These are phyloP conservation scores for Cyprinodon variegatus DNA, from an alignment of 2,113 vertebrate genomes.

Conservation along the genomic window DNA sequence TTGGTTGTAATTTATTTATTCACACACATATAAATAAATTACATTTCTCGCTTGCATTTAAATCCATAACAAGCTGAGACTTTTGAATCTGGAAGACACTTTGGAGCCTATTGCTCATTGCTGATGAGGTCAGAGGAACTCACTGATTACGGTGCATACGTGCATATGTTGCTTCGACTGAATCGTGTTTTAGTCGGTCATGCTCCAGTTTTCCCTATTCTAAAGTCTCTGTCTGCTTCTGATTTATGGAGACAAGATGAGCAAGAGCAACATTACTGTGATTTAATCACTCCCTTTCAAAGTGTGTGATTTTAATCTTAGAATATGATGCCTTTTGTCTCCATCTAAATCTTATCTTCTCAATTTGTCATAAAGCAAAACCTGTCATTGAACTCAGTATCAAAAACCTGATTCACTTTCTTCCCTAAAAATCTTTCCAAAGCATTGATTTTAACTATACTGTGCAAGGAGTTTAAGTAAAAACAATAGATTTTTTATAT, in stretches of 20 bases:
- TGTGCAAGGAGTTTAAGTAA: not conserved
- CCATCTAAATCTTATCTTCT: conserved; percentile 25
- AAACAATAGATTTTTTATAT: not conserved
- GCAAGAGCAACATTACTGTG: conserved; percentile 29
- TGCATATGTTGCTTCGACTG: not conserved
- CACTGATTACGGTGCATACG: not conserved
- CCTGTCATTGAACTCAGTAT: not conserved
- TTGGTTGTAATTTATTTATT: conserved; percentile 97
- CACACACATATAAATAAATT: conserved; percentile 83
- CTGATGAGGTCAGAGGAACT: not conserved
- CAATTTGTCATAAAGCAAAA: conserved; percentile 33
- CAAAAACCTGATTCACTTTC: conserved; percentile 10
- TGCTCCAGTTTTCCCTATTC: conserved; percentile 47
- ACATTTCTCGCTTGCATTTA: conserved; percentile 56
- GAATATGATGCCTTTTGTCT: conserved; percentile 37
- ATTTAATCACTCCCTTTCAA: conserved; percentile 28
- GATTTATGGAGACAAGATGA: conserved; percentile 37
- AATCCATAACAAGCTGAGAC: conserved; percentile 37
- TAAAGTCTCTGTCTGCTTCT: conserved; percentile 35
- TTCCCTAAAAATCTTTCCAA: not conserved
- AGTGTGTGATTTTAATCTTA: conserved; percentile 26
- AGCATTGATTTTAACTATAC: not conserved
- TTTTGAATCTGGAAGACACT: conserved; percentile 57
- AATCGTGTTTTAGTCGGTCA: not conserved
- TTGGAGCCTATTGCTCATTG: conserved; percentile 16